Conservation (phyloP, 2,113 vertebrate species). For the Phylloscopus trochiloides region DNA sequence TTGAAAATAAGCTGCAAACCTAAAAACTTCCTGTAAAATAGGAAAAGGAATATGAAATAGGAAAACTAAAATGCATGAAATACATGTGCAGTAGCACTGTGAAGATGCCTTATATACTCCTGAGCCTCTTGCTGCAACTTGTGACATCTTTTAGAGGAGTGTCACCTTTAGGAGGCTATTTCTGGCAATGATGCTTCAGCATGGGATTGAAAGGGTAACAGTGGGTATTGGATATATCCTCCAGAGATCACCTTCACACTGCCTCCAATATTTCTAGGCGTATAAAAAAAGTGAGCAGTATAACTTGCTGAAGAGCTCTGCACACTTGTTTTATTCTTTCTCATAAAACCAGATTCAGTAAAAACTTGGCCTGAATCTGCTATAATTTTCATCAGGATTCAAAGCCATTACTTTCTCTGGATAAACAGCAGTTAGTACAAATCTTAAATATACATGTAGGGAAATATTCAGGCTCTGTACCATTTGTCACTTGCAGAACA, state of each 20-base stretch:
- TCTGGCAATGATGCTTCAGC: slow-evolving; percentile 54
- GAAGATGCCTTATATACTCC: not conserved
- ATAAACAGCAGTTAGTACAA: slow-evolving; percentile 1
- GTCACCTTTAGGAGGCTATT: slow-evolving; percentile 64
- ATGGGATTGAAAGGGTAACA: slow-evolving; percentile 37
- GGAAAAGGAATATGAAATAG: not conserved
- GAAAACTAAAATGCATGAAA: not conserved
- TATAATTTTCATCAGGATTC: not conserved
- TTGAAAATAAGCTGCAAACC: not conserved
- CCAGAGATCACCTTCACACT: slow-evolving; percentile 51
- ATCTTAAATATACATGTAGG: not conserved
- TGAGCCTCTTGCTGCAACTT: not conserved
- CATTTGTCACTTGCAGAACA: not conserved
- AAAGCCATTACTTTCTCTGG: not conserved
- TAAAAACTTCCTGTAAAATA: not conserved
- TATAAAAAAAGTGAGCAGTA: not conserved
- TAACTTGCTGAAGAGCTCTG: not conserved
- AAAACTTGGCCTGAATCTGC: not conserved
- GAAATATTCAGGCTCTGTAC: not conserved
- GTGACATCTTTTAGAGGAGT: slow-evolving; percentile 13
- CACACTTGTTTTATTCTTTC: slow-evolving; percentile 31
- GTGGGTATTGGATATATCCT: slow-evolving; percentile 30
- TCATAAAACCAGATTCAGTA: slow-evolving; percentile 19
- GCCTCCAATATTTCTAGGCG: not conserved
- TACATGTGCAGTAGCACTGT: not conserved